phyloP scores from a whole-genome alignment of 1,140 invertebrate genomes.

The Drosophila triauraria region DNA sequence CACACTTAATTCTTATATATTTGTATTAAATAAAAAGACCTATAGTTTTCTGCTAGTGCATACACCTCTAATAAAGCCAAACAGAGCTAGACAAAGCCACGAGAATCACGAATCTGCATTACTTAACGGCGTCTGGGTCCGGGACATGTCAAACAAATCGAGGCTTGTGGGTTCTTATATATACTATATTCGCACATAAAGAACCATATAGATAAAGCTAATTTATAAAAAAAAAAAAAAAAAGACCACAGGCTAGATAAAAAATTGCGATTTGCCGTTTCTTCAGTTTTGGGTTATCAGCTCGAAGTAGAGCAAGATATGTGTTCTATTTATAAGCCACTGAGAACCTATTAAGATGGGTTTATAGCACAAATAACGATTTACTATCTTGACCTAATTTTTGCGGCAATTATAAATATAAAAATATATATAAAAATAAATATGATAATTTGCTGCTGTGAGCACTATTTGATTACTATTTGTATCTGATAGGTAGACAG shows the following conservation, averaged over 20 bases:
- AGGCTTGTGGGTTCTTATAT: not conserved
- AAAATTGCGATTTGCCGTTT: not conserved
- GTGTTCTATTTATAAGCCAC: not conserved
- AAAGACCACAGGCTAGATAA: conserved; percentile 4
- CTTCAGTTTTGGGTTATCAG: conserved; percentile 12
- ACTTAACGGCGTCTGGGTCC: conserved; percentile 25
- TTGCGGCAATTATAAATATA: no score
- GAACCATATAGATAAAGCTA: conserved; percentile 7
- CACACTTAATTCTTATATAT: not conserved
- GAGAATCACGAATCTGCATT: conserved; percentile 55
- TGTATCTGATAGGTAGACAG: not conserved
- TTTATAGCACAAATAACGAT: not conserved
- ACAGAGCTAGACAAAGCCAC: conserved; percentile 22
- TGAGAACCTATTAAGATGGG: no score
- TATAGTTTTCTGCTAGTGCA: conserved; percentile 25
- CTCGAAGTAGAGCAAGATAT: not conserved
- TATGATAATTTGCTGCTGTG: no score
- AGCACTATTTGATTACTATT: not conserved
- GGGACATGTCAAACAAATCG: conserved; percentile 31
- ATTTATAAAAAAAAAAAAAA: no score
- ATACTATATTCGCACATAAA: not conserved
- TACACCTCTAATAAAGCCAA: not conserved
- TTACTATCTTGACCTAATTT: not conserved
- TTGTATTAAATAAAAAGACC: not conserved
- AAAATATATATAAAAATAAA: no score